Percentiles rank a stretch among this genome's conserved stretches.
Evolutionary conservation across 2,888 invertebrate species (phyloP).

Genomic region (Pollenia angustigena): DNA sequence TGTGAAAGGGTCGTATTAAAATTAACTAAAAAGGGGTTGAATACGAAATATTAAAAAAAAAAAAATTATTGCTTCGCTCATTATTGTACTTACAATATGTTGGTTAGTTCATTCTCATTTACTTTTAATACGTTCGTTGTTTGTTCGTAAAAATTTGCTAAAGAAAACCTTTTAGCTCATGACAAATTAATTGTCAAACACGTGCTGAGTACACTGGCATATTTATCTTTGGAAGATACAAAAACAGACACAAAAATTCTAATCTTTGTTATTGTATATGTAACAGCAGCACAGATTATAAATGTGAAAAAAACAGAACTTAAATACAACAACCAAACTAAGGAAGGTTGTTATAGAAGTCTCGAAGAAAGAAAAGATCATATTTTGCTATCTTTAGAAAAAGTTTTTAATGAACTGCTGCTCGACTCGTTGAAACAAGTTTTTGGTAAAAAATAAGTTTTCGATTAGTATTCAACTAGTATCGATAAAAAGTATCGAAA

Average conservation of each 20-base stretch:
- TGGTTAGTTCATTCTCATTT: neutral
- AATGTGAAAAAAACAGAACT: neutral
- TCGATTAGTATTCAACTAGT: too few relatives aligned
- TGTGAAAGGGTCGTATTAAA: neutral
- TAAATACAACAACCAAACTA: too few relatives aligned
- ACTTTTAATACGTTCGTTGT: neutral
- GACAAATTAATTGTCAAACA: constrained; percentile 63
- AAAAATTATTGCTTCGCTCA: neutral
- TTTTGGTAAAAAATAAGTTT: too few relatives aligned
- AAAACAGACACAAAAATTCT: neutral
- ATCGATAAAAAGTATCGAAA: too few relatives aligned
- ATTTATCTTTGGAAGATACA: neutral
- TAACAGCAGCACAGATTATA: constrained; percentile 1
- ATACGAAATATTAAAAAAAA: neutral
- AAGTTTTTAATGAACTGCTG: too few relatives aligned
- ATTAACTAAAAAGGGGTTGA: neutral
- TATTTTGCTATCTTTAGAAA: too few relatives aligned
- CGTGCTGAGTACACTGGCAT: constrained; percentile 59
- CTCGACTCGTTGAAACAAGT: too few relatives aligned
- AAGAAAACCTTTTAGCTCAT: constrained; percentile 12
- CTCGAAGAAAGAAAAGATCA: neutral
- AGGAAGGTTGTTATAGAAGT: neutral
- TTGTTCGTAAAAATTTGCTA: neutral
- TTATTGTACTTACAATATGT: neutral
- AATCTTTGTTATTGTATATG: neutral